phyloP scores from a whole-genome alignment of 2,113 vertebrate species.

The Anser brachyrhynchus region DNA sequence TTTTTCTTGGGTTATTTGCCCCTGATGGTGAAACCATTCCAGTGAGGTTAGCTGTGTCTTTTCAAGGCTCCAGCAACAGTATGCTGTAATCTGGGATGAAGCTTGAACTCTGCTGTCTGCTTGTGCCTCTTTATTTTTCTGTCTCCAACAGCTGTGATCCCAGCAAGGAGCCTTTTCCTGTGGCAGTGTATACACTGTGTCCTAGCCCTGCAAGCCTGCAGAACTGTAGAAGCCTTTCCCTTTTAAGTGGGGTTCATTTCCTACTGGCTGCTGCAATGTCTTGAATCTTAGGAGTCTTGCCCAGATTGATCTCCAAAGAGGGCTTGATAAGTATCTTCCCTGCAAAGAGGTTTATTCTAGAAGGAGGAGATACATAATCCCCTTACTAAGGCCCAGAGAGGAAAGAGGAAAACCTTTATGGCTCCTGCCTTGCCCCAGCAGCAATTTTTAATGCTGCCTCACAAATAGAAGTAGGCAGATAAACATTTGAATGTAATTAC shows the following conservation, averaged over 20 bases:
- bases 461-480: not conserved
- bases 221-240: slow-evolving; percentile 13
- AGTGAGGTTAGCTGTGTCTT: not conserved
- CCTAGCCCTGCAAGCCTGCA: not conserved
- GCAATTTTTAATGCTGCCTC: not conserved
- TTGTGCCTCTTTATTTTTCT: not conserved
- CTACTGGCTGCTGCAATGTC: not conserved
- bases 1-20: not conserved
- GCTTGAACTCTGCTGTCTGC: not conserved
- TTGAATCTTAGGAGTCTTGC: not conserved
- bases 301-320: slow-evolving; percentile 33
- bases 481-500: not conserved
- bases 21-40: not conserved
- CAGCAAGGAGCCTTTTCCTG: not conserved
- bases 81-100: not conserved
- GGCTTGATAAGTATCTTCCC: slow-evolving; percentile 46
- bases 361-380: slow-evolving; percentile 38
- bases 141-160: not conserved
- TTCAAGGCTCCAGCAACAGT: not conserved
- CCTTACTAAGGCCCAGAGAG: slow-evolving; percentile 37
- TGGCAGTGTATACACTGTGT: not conserved
- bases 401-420: slow-evolving; percentile 13
- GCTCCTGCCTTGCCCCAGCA: not conserved
- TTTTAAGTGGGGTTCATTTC: slow-evolving; percentile 5
- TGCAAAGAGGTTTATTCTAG: slow-evolving; percentile 55